Evolutionary conservation across 2,888 invertebrate species (phyloP), one percentile per base, ranked within the genome.

Genomic region (Parnassius glacialis): DNA sequence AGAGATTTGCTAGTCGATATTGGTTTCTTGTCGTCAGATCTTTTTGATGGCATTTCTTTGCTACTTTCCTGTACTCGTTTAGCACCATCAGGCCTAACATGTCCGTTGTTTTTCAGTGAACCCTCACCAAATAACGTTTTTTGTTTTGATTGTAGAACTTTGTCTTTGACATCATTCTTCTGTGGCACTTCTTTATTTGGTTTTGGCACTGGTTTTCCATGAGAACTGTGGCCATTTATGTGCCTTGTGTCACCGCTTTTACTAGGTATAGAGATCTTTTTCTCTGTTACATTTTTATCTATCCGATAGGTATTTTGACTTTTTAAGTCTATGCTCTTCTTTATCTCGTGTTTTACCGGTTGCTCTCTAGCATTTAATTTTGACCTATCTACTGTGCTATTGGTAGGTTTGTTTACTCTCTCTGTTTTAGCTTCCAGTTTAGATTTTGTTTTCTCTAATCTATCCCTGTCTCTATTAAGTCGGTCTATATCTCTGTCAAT

Each of bases 301-400:
- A 92, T 91, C 77, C 92, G 85, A 68, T 87, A 87, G n/a, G 88
- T 87, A 62, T 88, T 90, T 70, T 90, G 88, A 70, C 80, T 86
- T 72, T 91, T 87, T 69, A 90, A 79, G 72, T 91, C 91, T 81
- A 91, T 90, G 67, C 74, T 87, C 68, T 85, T 87, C 67, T 87
- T 89, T 20, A 72, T 60, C 56, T 78, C 82, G 64, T 70, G 71
- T 59, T 74, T 76, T 25, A 62, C 57, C 10, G 66, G 66, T 61
- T 73, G 69, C 43, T 85, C 83, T 69, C 71, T 82, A 61, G 76
- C 71, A 68, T 65, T 77, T 61, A 75, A 64, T 73, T 84, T 86
- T 51, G 76, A 62, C 71, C 77, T 87, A 70, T 87, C 87, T 69
- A 76, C 60, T 47, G 64, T 61, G 75, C 76, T 83, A 57, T 78